Evolutionary conservation across 1,140 invertebrate genomes (phyloP).

Genomic region (Helicorthomorpha holstii): DNA sequence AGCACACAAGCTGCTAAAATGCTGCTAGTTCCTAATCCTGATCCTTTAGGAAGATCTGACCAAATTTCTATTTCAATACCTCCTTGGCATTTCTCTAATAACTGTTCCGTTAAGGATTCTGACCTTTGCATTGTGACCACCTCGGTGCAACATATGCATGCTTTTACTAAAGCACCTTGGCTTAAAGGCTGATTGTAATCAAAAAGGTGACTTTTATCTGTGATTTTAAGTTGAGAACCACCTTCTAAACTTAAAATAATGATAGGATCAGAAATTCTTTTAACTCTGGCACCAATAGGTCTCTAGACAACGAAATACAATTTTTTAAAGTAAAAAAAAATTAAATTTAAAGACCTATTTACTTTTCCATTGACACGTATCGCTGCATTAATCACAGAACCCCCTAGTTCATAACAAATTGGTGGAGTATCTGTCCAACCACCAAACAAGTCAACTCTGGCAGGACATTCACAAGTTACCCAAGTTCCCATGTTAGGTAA

Average conservation of each 20-base stretch:
- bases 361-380: constrained; percentile 19
- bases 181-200: neutral
- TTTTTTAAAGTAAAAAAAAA: neutral
- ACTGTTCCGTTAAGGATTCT: constrained; percentile 23
- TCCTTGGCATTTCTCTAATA: constrained; percentile 18
- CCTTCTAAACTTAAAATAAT: constrained; percentile 23
- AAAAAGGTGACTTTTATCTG: constrained; percentile 17
- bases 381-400: constrained; percentile 30
- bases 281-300: constrained; percentile 30
- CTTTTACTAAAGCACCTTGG: constrained; percentile 31
- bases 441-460: no score
- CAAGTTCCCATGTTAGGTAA: no score
- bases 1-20: constrained; percentile 31
- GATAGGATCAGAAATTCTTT: constrained; percentile 19
- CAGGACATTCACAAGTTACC: no score
- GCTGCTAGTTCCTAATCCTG: constrained; percentile 36
- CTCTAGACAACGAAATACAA: constrained; percentile 21
- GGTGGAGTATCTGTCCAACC: no score
- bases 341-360: neutral
- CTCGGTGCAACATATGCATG: constrained; percentile 27
- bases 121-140: constrained; percentile 22
- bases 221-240: constrained; percentile 30
- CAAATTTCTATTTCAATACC: constrained; percentile 33
- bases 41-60: constrained; percentile 35
- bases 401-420: constrained; percentile 36